Conservation (phyloP, 2,797 vertebrate genomes). For the Epinephelus awoara region DNA sequence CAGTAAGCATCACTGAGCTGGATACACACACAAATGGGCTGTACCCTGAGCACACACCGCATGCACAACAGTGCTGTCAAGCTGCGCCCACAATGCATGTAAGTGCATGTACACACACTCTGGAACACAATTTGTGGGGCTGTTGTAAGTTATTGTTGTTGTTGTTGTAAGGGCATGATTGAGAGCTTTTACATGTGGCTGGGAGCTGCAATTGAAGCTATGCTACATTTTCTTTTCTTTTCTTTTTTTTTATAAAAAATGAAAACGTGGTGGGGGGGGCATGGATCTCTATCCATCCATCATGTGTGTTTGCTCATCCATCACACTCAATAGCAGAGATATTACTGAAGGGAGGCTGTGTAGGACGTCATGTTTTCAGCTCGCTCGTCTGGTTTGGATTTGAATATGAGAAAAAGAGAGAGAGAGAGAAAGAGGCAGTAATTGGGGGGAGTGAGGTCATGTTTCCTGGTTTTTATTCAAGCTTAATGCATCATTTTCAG, state of each 20-base stretch:
- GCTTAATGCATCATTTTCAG: conserved; percentile 23
- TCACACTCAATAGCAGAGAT: not conserved
- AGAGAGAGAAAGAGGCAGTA: not conserved
- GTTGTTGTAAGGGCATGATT: conserved; percentile 1
- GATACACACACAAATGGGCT: conserved; percentile 39
- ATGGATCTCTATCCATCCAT: conserved; percentile 1
- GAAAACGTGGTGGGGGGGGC: not conserved
- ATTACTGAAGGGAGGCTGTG: not conserved
- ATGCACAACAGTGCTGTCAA: conserved; percentile 21
- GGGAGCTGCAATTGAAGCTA: not conserved
- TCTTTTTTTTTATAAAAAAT: not conserved
- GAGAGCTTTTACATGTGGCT: conserved; percentile 13
- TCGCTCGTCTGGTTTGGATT: conserved; percentile 8
- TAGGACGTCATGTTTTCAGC: not conserved
- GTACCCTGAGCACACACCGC: conserved; percentile 48
- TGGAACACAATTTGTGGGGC: not conserved
- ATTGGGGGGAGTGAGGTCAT: not conserved
- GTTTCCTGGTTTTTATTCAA: conserved; percentile 11
- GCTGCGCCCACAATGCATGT: conserved; percentile 39
- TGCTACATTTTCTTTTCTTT: not conserved
- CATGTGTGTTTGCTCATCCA: conserved; percentile 15
- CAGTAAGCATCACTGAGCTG: conserved; percentile 48
- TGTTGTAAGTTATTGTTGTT: not conserved
- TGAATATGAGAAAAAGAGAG: not conserved
- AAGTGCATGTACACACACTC: conserved; percentile 9